Percentiles rank a stretch among this genome's conserved stretches.
phyloP scores from a whole-genome alignment of 2,888 invertebrate species.

The Habrosyne pyritoides region DNA sequence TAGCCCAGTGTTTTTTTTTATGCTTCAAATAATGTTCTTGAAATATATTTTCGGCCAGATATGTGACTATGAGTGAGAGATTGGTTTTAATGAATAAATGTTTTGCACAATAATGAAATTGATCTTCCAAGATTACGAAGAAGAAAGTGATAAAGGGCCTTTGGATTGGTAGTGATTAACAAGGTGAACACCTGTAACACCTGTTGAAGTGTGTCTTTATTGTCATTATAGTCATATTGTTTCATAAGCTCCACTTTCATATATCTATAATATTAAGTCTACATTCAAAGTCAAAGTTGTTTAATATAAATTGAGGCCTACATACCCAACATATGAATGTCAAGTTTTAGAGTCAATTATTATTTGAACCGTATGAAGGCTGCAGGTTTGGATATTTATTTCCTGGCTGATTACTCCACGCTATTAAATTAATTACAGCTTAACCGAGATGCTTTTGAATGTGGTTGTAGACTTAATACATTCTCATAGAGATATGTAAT shows the following conservation, averaged over 20 bases:
- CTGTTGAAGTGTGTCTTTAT: background rate
- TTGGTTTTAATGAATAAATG: background rate
- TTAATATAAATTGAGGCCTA: no score
- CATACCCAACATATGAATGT: no score
- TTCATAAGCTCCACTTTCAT: slow-evolving; percentile 5
- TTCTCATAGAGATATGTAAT: slow-evolving; percentile 49
- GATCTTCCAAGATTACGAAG: slow-evolving; percentile 25
- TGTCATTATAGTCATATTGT: background rate
- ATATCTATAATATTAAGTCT: slow-evolving; percentile 4
- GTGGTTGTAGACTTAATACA: slow-evolving; percentile 36
- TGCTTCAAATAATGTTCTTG: background rate
- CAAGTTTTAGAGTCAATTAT: no score
- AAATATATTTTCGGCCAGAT: background rate
- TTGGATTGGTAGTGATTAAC: slow-evolving; percentile 32
- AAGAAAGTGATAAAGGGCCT: slow-evolving; percentile 37
- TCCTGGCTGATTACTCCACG: no score
- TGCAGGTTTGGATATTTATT: background rate
- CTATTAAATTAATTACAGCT: no score
- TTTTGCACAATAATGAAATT: background rate
- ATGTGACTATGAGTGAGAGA: background rate
- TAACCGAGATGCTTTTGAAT: slow-evolving; percentile 16
- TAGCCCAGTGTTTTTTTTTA: background rate
- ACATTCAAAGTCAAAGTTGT: background rate
- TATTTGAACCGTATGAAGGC: background rate
- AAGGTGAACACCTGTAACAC: slow-evolving; percentile 10